Conservation (phyloP, 2,888 invertebrate genomes). For the Sinopyrophorus schimmeli region DNA sequence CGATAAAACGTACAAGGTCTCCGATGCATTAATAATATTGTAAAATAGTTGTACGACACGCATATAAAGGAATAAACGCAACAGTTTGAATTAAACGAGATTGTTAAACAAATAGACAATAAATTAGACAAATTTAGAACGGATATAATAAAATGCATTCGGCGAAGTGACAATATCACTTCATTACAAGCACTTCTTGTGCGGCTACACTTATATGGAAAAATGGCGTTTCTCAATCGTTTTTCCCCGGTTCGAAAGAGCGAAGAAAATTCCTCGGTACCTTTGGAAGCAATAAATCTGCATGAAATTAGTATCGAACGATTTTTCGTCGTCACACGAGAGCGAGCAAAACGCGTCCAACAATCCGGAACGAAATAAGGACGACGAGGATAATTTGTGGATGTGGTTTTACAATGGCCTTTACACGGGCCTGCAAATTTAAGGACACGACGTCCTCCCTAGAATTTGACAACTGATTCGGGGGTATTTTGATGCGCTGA, state of each 20-base stretch:
- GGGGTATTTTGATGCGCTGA: no score
- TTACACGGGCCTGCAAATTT: no score
- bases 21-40: no score
- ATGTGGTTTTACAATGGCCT: no score
- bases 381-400: no score
- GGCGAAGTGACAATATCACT: slow-evolving; percentile 6
- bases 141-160: slow-evolving; percentile 13
- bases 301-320: slow-evolving; percentile 23
- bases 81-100: no score
- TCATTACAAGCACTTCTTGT: slow-evolving; percentile 4
- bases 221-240: slow-evolving; percentile 7
- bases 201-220: not conserved
- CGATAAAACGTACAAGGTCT: no score
- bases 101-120: no score
- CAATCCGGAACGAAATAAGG: slow-evolving; percentile 18
- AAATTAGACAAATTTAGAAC: slow-evolving; percentile 7
- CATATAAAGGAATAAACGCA: no score
- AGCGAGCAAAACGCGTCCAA: slow-evolving; percentile 18
- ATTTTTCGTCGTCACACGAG: slow-evolving; percentile 20
- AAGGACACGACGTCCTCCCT: no score
- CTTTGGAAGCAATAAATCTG: slow-evolving; percentile 28
- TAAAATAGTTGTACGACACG: no score
- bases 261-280: slow-evolving; percentile 27
- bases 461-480: no score
- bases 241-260: slow-evolving; percentile 25